Percentiles rank a stretch among this genome's conserved stretches.
phyloP scores from a whole-genome alignment of 2,888 invertebrate genomes.

The Hymenopus coronatus region DNA sequence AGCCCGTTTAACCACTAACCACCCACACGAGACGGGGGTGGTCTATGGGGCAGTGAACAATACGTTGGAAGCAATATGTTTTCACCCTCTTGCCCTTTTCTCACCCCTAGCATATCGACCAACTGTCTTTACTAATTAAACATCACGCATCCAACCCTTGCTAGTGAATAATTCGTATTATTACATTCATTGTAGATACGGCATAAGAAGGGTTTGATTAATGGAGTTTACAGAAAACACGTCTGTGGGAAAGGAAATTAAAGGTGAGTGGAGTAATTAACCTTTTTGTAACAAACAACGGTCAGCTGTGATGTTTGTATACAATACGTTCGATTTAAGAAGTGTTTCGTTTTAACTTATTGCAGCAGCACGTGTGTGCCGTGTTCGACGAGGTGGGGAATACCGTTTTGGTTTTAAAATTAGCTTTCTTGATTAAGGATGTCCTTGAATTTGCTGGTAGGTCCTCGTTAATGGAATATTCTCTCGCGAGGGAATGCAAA shows the following conservation, averaged over 20 bases:
- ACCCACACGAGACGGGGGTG: background rate
- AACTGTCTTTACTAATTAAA: background rate
- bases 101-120: background rate
- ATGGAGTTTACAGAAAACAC: background rate
- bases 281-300: background rate
- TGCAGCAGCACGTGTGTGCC: too few species aligned
- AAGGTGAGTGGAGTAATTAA: background rate
- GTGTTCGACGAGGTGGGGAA: too few species aligned
- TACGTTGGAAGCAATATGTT: background rate
- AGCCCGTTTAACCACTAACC: too few species aligned
- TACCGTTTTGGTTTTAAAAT: too few species aligned
- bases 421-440: too few species aligned
- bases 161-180: background rate
- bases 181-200: background rate
- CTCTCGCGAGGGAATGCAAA: too few species aligned
- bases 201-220: background rate
- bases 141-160: background rate
- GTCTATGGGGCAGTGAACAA: background rate
- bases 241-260: background rate
- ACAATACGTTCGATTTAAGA: too few species aligned
- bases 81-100: background rate
- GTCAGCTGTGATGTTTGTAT: too few species aligned
- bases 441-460: too few species aligned
- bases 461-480: too few species aligned
- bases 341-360: too few species aligned